Percentiles rank a stretch among this genome's conserved stretches.
phyloP scores from a whole-genome alignment of 2,797 vertebrate genomes.

The Periparus ater region DNA sequence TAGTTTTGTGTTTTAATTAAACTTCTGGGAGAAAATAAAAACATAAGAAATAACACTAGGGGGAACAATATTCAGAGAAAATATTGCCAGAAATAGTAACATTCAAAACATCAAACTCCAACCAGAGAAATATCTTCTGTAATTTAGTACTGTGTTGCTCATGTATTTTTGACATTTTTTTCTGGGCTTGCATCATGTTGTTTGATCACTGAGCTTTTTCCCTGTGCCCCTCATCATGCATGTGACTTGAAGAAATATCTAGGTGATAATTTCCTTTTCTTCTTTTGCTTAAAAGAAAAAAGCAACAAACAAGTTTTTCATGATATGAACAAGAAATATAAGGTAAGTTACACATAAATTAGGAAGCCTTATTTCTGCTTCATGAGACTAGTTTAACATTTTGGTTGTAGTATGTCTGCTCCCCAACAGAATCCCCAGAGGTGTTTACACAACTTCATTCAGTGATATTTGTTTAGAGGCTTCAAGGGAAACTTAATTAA shows the following conservation, averaged over 20 bases:
- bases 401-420: neutral
- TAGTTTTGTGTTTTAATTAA: neutral
- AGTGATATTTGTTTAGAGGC: neutral
- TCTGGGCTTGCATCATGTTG: fast-evolving
- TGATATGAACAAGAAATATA: neutral
- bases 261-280: neutral
- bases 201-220: neutral
- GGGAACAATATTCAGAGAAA: neutral
- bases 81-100: neutral
- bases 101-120: neutral
- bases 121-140: neutral
- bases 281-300: neutral
- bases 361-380: neutral
- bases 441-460: neutral
- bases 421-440: neutral
- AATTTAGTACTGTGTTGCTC: neutral
- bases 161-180: neutral
- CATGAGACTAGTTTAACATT: neutral
- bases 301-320: neutral
- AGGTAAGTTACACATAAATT: neutral
- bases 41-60: neutral
- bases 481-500: slow-evolving; percentile 4
- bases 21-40: neutral
- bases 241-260: neutral
- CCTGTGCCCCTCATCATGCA: neutral